Conservation (phyloP, 2,888 invertebrate species). For the Stratiomys singularior region DNA sequence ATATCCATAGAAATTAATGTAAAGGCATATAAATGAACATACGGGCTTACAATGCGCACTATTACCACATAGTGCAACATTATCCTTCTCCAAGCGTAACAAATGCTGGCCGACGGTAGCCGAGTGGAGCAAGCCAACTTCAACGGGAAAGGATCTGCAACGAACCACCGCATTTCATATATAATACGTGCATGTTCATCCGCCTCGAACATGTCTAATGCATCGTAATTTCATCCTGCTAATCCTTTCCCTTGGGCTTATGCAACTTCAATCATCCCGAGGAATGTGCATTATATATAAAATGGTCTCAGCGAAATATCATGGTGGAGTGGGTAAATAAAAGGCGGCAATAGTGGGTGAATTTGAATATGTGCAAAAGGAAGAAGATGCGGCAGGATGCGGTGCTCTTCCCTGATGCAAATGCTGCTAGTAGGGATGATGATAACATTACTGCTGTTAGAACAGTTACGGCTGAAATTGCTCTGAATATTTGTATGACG, state of each 20-base stretch:
- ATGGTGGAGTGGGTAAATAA: neutral
- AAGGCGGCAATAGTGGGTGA: neutral
- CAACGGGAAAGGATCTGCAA: neutral
- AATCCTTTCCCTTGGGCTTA: slow-evolving; percentile 39
- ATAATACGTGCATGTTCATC: neutral
- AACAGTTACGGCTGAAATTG: slow-evolving; percentile 11
- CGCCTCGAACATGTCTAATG: slow-evolving; percentile 25
- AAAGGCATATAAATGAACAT: neutral
- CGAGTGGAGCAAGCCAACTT: neutral
- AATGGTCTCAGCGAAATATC: neutral
- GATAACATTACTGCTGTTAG: neutral
- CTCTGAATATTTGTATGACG: slow-evolving; percentile 6
- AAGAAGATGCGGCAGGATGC: neutral
- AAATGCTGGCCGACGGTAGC: neutral
- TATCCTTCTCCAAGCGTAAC: too few species aligned
- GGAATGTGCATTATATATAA: slow-evolving; percentile 25
- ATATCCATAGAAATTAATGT: slow-evolving; percentile 14
- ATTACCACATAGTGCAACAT: neutral
- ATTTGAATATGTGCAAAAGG: neutral
- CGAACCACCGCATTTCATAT: neutral
- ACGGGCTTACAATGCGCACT: neutral
- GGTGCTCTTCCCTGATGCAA: neutral
- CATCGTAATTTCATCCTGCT: slow-evolving; percentile 38
- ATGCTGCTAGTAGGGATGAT: neutral
- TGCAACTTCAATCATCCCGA: slow-evolving; percentile 39